Evolutionary conservation across 2,797 vertebrate genomes (phyloP), one percentile per base, ranked within the genome.

Genomic region (Molossus alvarezi): DNA sequence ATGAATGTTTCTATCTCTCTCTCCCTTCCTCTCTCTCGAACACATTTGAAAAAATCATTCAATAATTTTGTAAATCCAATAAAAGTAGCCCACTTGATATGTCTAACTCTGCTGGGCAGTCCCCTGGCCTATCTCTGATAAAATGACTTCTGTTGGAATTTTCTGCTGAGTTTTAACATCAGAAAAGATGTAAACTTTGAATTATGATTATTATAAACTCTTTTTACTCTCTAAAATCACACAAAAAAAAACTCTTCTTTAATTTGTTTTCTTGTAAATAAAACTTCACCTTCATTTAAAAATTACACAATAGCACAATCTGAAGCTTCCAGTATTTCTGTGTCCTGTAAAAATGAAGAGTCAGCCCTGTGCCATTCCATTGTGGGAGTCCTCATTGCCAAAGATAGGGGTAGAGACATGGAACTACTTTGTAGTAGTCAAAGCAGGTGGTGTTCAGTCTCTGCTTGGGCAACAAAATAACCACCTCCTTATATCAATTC

Each of bases 121-220:
- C 81, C 80, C 33, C 60, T 51, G 79, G 41, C 29, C 48, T 93
- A 45, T 75, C 48, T 64, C 48, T 33, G 93, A 71, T 10, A 60
- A 86, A 85, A 53, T 6, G 53, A 67, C 57, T 92, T 75, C 53
- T 72, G 37, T 45, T 83, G 48, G 60, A 27, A 64, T 73, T 87
- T 83, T 95, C 41, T 29, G 23, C 57, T 85, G 82, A 86, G 37
- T 91, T 91, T 87, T 79, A 79, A 83, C 13, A 55, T 72, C 88
- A 88, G 51, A 53, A 67, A 82, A 97, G 91, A 95, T 97, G 27
- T 81, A 81, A 90, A 12, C n/a, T 82, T 90, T 73, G 51, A 77
- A 69, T 53, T 87, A 65, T 71, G 51, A 86, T 41, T 76, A 82
- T 64, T 87, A 77, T 77, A 51, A 92, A 92, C 21, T 53, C 55